Conservation (phyloP, 2,113 vertebrate genomes). For the Parus major region DNA sequence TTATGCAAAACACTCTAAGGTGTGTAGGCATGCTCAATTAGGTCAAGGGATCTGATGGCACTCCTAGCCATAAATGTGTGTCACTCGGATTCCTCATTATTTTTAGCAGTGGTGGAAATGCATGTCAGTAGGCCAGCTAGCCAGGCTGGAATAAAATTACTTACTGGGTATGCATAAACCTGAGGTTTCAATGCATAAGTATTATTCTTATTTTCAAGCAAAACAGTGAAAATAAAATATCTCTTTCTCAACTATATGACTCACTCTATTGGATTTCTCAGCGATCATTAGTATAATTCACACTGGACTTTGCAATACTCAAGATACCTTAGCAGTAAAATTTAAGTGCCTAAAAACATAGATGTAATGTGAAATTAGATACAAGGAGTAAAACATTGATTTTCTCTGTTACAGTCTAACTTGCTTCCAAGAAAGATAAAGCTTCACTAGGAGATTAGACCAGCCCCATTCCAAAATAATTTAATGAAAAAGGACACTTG, state of each 20-base stretch:
- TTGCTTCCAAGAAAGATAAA: slow-evolving; percentile 33
- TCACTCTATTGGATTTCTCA: slow-evolving; percentile 2
- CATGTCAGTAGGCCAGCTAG: slow-evolving; percentile 58
- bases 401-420: slow-evolving; percentile 30
- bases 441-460: neutral
- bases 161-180: neutral
- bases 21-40: slow-evolving; percentile 75
- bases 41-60: slow-evolving; percentile 71
- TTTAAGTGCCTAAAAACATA: slow-evolving; percentile 30
- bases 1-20: slow-evolving; percentile 77
- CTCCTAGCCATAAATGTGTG: slow-evolving; percentile 57
- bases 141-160: slow-evolving; percentile 66
- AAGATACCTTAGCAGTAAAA: slow-evolving; percentile 4
- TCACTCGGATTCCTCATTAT: slow-evolving; percentile 74
- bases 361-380: slow-evolving; percentile 39
- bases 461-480: slow-evolving; percentile 13
- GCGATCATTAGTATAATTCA: neutral
- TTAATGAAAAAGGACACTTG: neutral
- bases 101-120: slow-evolving; percentile 60
- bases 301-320: neutral
- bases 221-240: slow-evolving; percentile 15
- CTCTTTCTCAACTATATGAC: neutral
- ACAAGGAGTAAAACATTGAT: slow-evolving; percentile 27
- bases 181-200: neutral
- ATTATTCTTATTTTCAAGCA: slow-evolving; percentile 51